Base-by-base conservation (phyloP, 2,113 vertebrate species). In the Sorex fumeus region DNA sequence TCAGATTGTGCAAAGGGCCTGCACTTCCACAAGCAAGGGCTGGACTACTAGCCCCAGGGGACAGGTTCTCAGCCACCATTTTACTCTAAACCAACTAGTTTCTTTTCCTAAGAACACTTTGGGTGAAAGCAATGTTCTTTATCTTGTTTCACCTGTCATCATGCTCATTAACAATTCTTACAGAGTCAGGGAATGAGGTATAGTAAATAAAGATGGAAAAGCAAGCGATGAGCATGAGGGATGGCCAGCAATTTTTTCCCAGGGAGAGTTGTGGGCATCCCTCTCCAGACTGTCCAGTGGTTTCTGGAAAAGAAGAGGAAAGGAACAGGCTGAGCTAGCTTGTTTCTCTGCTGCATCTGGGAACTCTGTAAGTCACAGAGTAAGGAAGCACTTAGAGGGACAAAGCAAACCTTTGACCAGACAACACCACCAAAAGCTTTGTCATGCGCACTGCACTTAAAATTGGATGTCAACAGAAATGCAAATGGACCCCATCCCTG, bases 401-500 rank as follows among this genome's bases (percentile, higher is more conserved):
- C 70, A 72, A 50, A 88, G 47, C 21, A 74, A 88, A 67, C 81
- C 70, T 95, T 92, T 57, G 6, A 62, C 70, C 84, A 93, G 90
- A 89, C 53, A n/a, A 45, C 77, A 81, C 57, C 76, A 87, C 87
- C 72, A 70, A 88, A 62, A 62, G 50, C 28, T 86, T 86, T 80
- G 90, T 86, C 80, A 84, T 47, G 74, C 76, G n/a, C 76, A 84
- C 69, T 87, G n/a, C 76, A 84, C 69, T 87, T 93, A 82, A 77
- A 94, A 72, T 70, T 62, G 74, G 74, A 92, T 90, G 91, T 96
- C 91, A 95, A 93, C 87, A 93, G 95, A 96, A 90, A 96, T 87
- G 88, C 77, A 95, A 92, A 94, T 92, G 45, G 74, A 90, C 32
- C 34, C 50, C 88, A 78, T 92, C 84, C 88, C 95, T 88, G 74